A percentile compares a stretch with the other conserved stretches of the same genome.
Evolutionary conservation across 2,797 vertebrate species (phyloP).

Genomic region (Gorsachius magnificus): DNA sequence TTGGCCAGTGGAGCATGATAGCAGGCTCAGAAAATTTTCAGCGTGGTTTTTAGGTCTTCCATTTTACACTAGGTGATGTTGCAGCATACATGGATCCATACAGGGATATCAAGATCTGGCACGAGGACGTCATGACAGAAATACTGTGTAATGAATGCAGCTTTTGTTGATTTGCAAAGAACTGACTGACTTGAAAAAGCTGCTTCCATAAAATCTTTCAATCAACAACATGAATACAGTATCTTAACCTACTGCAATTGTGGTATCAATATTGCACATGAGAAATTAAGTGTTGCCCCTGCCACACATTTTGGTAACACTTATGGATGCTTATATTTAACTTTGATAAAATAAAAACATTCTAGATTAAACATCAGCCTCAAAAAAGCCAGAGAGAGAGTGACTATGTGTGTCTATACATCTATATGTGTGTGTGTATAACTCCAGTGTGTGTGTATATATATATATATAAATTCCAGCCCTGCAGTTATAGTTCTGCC

Average conservation of each 20-base stretch:
- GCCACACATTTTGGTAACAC: rapidly evolving
- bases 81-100: neutral
- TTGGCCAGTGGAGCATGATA: neutral
- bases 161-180: neutral
- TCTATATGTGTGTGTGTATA: neutral
- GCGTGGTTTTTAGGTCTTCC: neutral
- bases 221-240: neutral
- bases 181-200: neutral
- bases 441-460: neutral
- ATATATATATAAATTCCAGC: neutral
- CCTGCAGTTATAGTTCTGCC: neutral
- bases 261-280: neutral
- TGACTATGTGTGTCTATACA: neutral
- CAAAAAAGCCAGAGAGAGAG: neutral
- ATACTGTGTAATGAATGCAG: neutral
- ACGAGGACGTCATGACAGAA: neutral
- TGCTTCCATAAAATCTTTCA: neutral
- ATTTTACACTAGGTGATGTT: neutral
- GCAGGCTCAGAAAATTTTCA: neutral
- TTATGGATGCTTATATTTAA: neutral
- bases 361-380: neutral
- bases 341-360: neutral
- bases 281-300: neutral
- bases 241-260: neutral
- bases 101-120: neutral